Base-by-base conservation (phyloP, 2,113 vertebrate genomes). In the Cranoglanis bouderius region DNA sequence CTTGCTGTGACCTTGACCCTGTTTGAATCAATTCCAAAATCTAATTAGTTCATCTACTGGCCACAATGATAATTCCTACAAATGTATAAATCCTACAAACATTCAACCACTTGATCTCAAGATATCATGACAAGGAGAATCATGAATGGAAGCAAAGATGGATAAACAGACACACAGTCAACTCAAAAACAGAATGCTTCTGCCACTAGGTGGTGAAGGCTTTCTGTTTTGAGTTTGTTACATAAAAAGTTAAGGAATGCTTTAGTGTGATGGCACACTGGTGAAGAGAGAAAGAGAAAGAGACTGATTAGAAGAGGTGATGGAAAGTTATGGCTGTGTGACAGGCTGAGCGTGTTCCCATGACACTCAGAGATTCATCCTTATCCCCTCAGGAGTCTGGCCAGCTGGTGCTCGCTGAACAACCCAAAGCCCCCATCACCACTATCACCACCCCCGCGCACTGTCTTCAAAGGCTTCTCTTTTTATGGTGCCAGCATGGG, bases 401-500 rank as follows among this genome's bases (percentile, higher is more conserved):
- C 49, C 78, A 81, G 49, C 78, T 80, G 77, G 49, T 80, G 74
- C 78, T 43, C 4, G 3, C 35, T 59, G 55, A 61, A 61, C 10
- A 59, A 83, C 35, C 32, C 57, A 40, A 83, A 59, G 35, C 32
- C 12, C 82, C 46, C 18, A 59, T 65, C 40, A 61, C 24, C 38
- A 84, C 59, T 16, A 38, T 53, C 7, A 59, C 32, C 53, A 57
- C 51, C 82, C 82, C 35, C 6, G 26, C 38, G 5, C 24, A 46
- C 55, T 63, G 19, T 29, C 82, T 84, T 63, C 57, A 84, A 84
- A 84, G 55, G 57, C 40, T 84, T 46, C 80, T 38, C 19, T n/a
- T 65, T 63, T 84, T 46, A 65, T 16, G 40, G 38, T 84, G 82
- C 82, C 82, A 84, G 7, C 24, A 65, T 84, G 38, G 26, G 82